Evolutionary conservation across 92 coral and sea anemone genomes (phyloP).

Genomic region (Blastomussa wellsi): DNA sequence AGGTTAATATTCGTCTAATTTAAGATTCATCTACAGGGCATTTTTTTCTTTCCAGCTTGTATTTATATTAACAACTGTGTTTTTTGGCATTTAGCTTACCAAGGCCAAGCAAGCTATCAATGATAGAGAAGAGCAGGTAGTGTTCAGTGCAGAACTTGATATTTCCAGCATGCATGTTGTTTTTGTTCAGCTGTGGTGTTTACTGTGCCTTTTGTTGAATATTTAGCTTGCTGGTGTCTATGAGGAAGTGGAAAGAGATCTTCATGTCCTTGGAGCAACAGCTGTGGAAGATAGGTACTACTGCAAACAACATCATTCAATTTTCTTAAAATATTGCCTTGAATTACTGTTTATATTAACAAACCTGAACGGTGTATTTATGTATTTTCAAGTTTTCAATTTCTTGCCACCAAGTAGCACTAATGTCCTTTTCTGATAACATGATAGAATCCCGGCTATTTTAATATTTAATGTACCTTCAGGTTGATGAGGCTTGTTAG

Average conservation of each 20-base stretch:
- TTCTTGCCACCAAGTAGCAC: too few species aligned
- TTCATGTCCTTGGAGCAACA: conserved; percentile 92
- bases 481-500: too few species aligned
- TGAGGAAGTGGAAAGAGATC: conserved; percentile 84
- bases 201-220: neutral
- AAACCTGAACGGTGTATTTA: too few species aligned
- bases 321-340: too few species aligned
- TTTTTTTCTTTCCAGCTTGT: neutral
- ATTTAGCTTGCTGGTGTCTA: conserved; percentile 86
- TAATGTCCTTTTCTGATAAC: too few species aligned
- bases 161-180: neutral
- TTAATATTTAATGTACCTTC: too few species aligned
- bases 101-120: conserved; percentile 89
- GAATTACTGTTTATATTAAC: too few species aligned
- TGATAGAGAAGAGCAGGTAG: conserved; percentile 91
- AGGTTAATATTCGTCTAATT: too few species aligned
- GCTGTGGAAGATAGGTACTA: conserved; percentile 94
- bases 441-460: too few species aligned
- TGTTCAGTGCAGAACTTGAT: neutral
- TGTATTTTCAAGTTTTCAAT: too few species aligned
- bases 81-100: conserved; percentile 54
- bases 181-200: neutral
- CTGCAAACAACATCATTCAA: too few species aligned
- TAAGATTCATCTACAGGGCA: neutral
- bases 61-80: neutral